Percentiles rank a stretch among this genome's conserved stretches.
Evolutionary conservation across 2,113 vertebrate species (phyloP).

Genomic region (Urocitellus parryii): DNA sequence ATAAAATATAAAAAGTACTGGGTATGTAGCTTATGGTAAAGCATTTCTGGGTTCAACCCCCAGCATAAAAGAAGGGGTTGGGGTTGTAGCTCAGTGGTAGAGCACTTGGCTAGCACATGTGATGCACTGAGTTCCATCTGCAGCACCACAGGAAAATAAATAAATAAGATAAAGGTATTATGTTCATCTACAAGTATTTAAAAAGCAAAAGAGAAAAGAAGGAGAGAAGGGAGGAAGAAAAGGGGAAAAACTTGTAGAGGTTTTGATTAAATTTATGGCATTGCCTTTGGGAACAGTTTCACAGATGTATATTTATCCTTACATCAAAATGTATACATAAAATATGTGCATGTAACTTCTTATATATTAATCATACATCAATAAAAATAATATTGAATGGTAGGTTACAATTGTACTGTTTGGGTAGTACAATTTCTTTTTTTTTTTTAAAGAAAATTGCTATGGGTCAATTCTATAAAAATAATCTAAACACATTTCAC

Average conservation of each 20-base stretch:
- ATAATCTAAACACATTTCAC: background rate
- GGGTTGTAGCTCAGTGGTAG: too few species aligned
- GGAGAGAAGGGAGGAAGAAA: background rate
- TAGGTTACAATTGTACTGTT: background rate
- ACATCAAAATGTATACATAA: background rate
- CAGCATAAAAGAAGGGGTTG: too few species aligned
- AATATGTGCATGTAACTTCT: background rate
- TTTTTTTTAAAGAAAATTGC: slow-evolving; percentile 32
- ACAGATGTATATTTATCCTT: background rate
- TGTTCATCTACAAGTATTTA: too few species aligned
- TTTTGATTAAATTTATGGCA: background rate
- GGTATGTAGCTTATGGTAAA: too few species aligned
- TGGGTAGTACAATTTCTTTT: background rate
- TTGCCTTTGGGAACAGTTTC: background rate
- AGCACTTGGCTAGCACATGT: too few species aligned
- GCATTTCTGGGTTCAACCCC: too few species aligned
- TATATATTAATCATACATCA: background rate
- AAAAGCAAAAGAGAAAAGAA: too few species aligned
- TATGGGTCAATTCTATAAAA: slow-evolving; percentile 57
- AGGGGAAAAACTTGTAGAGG: background rate
- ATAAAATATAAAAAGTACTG: too few species aligned
- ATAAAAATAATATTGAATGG: background rate
- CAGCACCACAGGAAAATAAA: too few species aligned
- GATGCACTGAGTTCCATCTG: too few species aligned
- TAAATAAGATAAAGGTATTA: too few species aligned